Conservation (phyloP, 1,140 invertebrate species). For the Neelides sp. region DNA sequence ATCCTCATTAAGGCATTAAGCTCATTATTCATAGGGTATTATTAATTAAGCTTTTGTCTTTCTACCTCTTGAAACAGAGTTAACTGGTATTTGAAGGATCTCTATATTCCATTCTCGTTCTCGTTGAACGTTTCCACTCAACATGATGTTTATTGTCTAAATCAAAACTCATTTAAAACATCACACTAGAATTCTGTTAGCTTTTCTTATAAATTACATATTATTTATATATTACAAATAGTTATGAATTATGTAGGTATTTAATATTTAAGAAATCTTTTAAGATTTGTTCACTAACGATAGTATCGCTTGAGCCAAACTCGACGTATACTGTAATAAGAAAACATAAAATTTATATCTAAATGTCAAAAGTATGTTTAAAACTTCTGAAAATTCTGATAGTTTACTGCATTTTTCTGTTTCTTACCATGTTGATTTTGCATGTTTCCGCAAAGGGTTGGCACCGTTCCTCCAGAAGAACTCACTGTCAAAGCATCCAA, state of each 20-base stretch:
- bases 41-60: background rate
- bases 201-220: no score
- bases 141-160: conserved; percentile 22
- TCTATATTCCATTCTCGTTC: conserved; percentile 30
- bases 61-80: conserved; percentile 18
- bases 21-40: background rate
- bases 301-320: conserved; percentile 27
- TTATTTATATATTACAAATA: no score
- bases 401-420: background rate
- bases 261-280: no score
- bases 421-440: conserved; percentile 25
- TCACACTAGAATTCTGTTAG: no score
- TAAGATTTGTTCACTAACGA: no score
- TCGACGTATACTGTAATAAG: conserved; percentile 22
- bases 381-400: conserved; percentile 3
- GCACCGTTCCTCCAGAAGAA: conserved; percentile 17
- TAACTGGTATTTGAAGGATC: conserved; percentile 24
- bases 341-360: background rate
- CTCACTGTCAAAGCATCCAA: conserved; percentile 23
- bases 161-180: no score
- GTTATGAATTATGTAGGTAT: no score
- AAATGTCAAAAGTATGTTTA: background rate
- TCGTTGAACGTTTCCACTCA: conserved; percentile 15
- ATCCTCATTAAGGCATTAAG: background rate
- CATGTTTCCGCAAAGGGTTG: conserved; percentile 24